A percentile compares a stretch with the other conserved stretches of the same genome.
These are phyloP conservation scores for Caerostris extrusa DNA, from an alignment of 1,140 invertebrate species.

Conservation along the genomic window DNA sequence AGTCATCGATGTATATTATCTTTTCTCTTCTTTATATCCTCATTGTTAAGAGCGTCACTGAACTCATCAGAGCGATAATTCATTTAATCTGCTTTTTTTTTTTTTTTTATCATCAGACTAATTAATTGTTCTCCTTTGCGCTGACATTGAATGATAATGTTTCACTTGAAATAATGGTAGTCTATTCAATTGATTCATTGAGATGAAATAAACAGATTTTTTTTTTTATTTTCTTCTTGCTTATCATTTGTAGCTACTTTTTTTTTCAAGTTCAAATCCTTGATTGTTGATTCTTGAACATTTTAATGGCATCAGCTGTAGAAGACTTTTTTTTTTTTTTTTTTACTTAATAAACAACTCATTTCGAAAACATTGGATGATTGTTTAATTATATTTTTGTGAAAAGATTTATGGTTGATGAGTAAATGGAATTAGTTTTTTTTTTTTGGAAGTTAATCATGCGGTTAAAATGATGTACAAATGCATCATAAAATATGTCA, in stretches of 20 bases:
- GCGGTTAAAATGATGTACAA: no score
- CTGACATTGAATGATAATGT: conserved; percentile 22
- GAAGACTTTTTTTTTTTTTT: background rate
- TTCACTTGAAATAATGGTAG: background rate
- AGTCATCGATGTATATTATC: background rate
- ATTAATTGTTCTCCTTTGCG: background rate
- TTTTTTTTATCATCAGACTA: background rate
- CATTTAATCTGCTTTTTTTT: background rate
- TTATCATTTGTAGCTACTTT: background rate
- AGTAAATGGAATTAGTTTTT: no score
- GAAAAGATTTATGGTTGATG: background rate
- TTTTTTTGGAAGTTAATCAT: no score
- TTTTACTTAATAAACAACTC: background rate
- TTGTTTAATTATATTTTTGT: background rate
- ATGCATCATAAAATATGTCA: no score
- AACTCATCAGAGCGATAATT: conserved; percentile 23
- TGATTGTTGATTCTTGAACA: background rate
- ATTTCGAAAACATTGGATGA: background rate
- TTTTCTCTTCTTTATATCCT: background rate
- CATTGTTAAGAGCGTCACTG: background rate
- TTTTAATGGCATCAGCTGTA: background rate
- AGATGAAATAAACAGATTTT: background rate
- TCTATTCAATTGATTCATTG: background rate
- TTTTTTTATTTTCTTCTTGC: background rate
- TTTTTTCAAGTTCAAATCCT: conserved; percentile 11